Percentiles rank a stretch among this genome's conserved stretches.
These are phyloP conservation scores for Monochamus alternatus DNA, from an alignment of 2,888 invertebrate species.

Conservation along the genomic window DNA sequence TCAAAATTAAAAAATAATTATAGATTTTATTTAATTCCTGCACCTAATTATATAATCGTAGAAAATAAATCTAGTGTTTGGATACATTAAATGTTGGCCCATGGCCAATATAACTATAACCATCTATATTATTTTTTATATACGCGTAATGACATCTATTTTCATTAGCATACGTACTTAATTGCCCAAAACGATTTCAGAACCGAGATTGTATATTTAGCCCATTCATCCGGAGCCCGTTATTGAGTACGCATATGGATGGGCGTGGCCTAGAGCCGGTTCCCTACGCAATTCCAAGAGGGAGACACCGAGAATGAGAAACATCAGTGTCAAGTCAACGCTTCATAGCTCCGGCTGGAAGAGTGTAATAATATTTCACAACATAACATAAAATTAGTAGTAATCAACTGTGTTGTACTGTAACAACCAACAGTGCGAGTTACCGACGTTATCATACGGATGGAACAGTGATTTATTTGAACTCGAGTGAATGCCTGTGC, in stretches of 20 bases:
- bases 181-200: no score
- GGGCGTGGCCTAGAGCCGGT: conserved; percentile 26
- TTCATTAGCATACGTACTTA: no score
- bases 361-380: conserved; percentile 30
- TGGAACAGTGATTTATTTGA: background rate
- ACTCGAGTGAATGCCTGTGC: background rate
- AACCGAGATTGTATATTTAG: background rate
- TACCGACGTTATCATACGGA: background rate
- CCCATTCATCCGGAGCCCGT: background rate
- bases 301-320: conserved; percentile 30
- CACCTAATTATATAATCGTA: no score
- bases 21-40: no score
- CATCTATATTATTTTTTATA: no score
- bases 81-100: no score
- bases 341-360: conserved; percentile 27
- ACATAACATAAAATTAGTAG: conserved; percentile 25
- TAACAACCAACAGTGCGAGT: background rate
- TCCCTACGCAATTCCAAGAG: conserved; percentile 28
- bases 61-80: no score
- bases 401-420: background rate
- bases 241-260: conserved; percentile 25
- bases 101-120: no score
- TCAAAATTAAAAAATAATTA: no score
- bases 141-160: no score
- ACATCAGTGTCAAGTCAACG: conserved; percentile 37